Evolutionary conservation across 1,140 invertebrate species (phyloP).

Genomic region (Zaprionus africanus): DNA sequence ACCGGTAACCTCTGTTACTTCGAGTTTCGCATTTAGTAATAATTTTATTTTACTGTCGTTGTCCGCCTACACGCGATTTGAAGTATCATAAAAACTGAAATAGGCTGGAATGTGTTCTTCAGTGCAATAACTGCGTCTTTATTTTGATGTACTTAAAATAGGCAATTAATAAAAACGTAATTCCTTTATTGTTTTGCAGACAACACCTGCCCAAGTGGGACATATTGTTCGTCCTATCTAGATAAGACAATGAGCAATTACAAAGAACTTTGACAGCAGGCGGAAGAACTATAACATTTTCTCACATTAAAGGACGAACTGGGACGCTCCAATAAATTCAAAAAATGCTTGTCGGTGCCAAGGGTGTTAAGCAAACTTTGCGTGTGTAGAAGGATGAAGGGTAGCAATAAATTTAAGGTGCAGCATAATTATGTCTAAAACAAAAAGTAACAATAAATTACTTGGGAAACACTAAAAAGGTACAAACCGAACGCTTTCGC

Average conservation of each 20-base stretch:
- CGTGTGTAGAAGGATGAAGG: slow-evolving; percentile 45
- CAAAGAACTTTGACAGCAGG: slow-evolving; percentile 54
- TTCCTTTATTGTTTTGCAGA: slow-evolving; percentile 59
- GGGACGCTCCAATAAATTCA: slow-evolving; percentile 61
- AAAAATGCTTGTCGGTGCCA: slow-evolving; percentile 59
- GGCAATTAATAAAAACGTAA: slow-evolving; percentile 80
- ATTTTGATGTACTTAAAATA: slow-evolving; percentile 25
- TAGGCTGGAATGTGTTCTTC: slow-evolving; percentile 1
- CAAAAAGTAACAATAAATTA: slow-evolving; percentile 46
- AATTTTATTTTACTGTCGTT: slow-evolving; percentile 39
- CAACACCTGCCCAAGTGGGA: slow-evolving; percentile 59
- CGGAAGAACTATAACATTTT: slow-evolving; percentile 71
- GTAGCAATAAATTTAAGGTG: slow-evolving; percentile 76
- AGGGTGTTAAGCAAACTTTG: slow-evolving; percentile 61
- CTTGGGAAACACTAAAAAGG: background rate
- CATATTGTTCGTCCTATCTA: slow-evolving; percentile 41
- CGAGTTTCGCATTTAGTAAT: slow-evolving; percentile 42
- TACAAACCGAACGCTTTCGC: slow-evolving; percentile 25
- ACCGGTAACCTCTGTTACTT: slow-evolving; percentile 17
- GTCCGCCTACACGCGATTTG: slow-evolving; percentile 69
- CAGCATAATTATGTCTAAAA: slow-evolving; percentile 81
- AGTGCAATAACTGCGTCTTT: background rate
- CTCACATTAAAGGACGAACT: slow-evolving; percentile 72
- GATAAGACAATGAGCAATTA: slow-evolving; percentile 78
- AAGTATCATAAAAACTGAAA: slow-evolving; percentile 62